Percentiles rank a stretch among this genome's conserved stretches.
These are phyloP conservation scores for Aphaenogaster rudis DNA, from an alignment of 1,140 invertebrate species.

Conservation along the genomic window DNA sequence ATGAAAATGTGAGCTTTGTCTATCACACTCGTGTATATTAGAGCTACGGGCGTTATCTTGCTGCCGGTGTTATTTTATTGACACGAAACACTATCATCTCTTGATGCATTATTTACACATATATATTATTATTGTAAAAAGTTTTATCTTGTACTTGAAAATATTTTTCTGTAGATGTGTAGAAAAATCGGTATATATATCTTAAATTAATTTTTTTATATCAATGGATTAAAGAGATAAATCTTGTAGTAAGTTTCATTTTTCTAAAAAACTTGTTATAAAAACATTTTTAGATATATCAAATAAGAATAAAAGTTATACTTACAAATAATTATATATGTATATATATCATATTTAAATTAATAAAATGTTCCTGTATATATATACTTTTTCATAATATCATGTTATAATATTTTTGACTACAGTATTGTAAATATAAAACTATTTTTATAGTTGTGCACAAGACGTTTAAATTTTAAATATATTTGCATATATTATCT, in stretches of 20 bases:
- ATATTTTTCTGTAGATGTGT: background rate
- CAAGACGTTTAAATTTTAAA: background rate
- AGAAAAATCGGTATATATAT: constrained; percentile 1
- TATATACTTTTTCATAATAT: background rate
- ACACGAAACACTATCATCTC: too few relatives aligned
- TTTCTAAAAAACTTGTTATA: background rate
- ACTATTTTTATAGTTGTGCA: background rate
- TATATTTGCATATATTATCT: background rate
- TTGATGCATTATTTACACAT: too few relatives aligned
- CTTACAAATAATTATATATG: too few relatives aligned
- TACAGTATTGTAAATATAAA: background rate
- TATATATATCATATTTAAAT: background rate
- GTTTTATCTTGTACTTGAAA: background rate
- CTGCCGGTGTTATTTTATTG: too few relatives aligned
- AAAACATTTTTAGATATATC: background rate
- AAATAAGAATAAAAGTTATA: background rate
- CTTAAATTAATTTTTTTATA: constrained; percentile 23
- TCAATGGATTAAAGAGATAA: background rate
- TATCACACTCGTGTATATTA: too few relatives aligned
- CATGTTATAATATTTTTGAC: too few relatives aligned
- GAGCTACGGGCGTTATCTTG: too few relatives aligned
- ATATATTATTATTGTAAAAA: background rate
- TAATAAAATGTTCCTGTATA: background rate
- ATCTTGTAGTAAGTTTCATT: background rate
- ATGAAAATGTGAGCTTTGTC: too few relatives aligned